Evolutionary conservation across 2,888 invertebrate species (phyloP).

Genomic region (Melieria picta): DNA sequence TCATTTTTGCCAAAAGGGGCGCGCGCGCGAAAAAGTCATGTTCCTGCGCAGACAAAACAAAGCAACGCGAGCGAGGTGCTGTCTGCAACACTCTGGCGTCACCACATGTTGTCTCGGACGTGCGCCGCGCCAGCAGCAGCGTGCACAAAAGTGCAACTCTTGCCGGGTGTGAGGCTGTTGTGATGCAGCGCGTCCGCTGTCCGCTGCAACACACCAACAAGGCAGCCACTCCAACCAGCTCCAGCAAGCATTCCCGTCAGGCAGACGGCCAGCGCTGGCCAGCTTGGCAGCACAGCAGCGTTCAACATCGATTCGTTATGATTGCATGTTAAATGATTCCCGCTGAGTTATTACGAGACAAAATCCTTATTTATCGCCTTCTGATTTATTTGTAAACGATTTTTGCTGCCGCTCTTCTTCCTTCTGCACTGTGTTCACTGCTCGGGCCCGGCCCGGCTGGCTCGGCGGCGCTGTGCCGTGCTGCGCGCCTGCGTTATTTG

Average conservation of each 20-base stretch:
- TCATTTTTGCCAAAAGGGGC: no score
- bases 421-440: constrained; percentile 21
- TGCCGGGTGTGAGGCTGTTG: constrained; percentile 16
- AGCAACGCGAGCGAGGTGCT: no score
- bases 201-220: not conserved
- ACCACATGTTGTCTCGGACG: no score
- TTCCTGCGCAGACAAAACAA: no score
- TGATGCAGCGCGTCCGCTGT: constrained; percentile 7
- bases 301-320: constrained; percentile 64
- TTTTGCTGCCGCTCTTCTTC: constrained; percentile 39
- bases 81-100: no score
- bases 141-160: no score
- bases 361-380: constrained; percentile 67
- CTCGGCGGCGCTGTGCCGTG: no score
- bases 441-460: no score
- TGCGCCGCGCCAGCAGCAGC: no score
- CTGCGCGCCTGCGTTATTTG: constrained; percentile 8
- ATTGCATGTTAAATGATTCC: constrained; percentile 66
- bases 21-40: no score
- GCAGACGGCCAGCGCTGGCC: constrained; percentile 1
- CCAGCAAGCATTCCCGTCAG: not conserved
- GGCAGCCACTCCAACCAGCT: not conserved
- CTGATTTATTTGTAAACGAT: constrained; percentile 65
- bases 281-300: constrained; percentile 48
- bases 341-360: constrained; percentile 67